Evolutionary conservation across 2,113 vertebrate genomes (phyloP).

Genomic region (Furnarius figulus): DNA sequence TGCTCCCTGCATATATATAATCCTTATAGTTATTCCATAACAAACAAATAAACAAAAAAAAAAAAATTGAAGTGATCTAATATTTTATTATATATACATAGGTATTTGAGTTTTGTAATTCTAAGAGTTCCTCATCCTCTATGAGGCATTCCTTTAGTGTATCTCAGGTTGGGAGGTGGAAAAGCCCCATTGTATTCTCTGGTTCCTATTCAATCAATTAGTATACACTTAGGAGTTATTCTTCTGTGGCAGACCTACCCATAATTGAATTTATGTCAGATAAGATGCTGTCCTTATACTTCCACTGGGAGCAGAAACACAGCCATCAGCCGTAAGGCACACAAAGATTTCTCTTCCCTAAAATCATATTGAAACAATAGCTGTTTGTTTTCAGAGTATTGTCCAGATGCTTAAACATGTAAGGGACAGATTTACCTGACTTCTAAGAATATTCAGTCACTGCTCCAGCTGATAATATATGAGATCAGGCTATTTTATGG

Average conservation of each 20-base stretch:
- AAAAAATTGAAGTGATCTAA: neutral
- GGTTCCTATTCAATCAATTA: neutral
- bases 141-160: neutral
- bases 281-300: conserved; percentile 15
- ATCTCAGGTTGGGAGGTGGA: neutral
- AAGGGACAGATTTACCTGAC: neutral
- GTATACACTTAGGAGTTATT: neutral
- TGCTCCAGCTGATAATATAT: neutral
- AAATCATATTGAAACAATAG: conserved; percentile 2
- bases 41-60: neutral
- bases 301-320: conserved; percentile 31
- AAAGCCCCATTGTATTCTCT: neutral
- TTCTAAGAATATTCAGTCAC: neutral
- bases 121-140: neutral
- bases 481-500: neutral
- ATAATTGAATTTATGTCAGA: conserved; percentile 56
- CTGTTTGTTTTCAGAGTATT: neutral
- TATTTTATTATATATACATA: neutral
- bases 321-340: conserved; percentile 32
- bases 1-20: neutral
- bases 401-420: neutral
- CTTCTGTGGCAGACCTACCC: conserved; percentile 8
- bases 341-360: neutral
- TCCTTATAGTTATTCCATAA: neutral
- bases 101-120: neutral